Evolutionary conservation across 30 jellyfish, hydroid and myxozoan species (phyloP).

Genomic region (Hydractinia echinata): DNA sequence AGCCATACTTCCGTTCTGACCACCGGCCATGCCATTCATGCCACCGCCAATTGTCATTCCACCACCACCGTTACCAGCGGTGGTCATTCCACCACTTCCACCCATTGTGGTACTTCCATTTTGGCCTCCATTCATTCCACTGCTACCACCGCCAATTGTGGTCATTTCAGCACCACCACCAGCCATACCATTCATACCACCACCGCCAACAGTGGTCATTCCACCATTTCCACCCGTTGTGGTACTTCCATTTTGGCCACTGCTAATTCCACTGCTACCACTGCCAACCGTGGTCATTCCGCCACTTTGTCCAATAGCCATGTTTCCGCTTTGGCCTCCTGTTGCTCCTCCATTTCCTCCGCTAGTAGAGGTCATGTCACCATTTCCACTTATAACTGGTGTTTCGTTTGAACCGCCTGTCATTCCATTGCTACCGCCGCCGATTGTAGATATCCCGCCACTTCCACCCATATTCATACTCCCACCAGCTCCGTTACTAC

Average conservation of each 20-base stretch:
- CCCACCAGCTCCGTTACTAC: no score
- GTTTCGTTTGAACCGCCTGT: neutral
- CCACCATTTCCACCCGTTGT: no score
- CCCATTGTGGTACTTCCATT: neutral
- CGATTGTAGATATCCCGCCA: neutral
- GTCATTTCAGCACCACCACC: neutral
- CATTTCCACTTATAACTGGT: no score
- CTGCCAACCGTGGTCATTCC: neutral
- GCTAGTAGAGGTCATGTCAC: neutral
- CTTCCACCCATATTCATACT: no score
- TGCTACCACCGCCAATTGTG: slow-evolving; percentile 14
- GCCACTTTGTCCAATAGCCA: no score
- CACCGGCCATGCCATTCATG: neutral
- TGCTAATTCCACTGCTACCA: neutral
- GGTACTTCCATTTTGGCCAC: no score
- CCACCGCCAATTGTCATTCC: no score
- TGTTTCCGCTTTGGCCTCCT: no score
- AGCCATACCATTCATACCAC: neutral
- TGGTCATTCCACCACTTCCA: neutral
- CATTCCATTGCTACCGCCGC: neutral
- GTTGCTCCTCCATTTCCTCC: no score
- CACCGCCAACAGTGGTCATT: no score
- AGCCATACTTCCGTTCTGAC: no score
- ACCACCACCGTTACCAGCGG: neutral
- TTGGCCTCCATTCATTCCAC: neutral